Conservation (phyloP, 1,140 invertebrate species). For the Zophobas atratus region DNA sequence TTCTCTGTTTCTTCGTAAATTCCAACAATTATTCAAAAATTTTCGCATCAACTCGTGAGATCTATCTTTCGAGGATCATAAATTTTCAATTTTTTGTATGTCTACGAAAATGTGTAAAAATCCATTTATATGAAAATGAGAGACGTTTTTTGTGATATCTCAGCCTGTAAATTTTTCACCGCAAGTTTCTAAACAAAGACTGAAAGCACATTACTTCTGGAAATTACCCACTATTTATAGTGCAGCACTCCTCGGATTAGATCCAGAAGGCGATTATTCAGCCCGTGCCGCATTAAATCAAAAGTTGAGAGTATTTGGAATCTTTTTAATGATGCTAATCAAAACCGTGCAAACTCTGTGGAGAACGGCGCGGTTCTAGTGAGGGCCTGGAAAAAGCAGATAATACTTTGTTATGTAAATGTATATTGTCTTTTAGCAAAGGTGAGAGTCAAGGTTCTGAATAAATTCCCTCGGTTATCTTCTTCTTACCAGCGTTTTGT, state of each 20-base stretch:
- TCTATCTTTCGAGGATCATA: too few relatives aligned
- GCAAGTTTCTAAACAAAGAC: too few relatives aligned
- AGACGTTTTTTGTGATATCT: too few relatives aligned
- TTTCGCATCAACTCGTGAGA: too few relatives aligned
- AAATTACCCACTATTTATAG: neutral
- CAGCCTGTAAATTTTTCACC: too few relatives aligned
- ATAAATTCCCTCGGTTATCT: conserved; percentile 55
- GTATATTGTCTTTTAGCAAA: conserved; percentile 54
- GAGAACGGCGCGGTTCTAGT: conserved; percentile 19
- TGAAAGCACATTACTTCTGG: too few relatives aligned
- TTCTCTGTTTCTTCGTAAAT: too few relatives aligned
- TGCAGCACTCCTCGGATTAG: neutral
- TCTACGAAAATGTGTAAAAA: too few relatives aligned
- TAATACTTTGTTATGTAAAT: conserved; percentile 56
- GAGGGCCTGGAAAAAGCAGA: conserved; percentile 52
- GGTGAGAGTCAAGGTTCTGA: conserved; percentile 55
- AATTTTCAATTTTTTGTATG: too few relatives aligned
- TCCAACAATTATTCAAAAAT: too few relatives aligned
- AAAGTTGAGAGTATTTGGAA: conserved; percentile 46
- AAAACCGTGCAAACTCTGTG: conserved; percentile 47
- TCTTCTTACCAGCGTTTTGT: conserved; percentile 52
- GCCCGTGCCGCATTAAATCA: conserved; percentile 33
- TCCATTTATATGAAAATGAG: too few relatives aligned
- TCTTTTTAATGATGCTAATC: conserved; percentile 50
- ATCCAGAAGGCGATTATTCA: conserved; percentile 12